Conservation (phyloP, 1,140 invertebrate genomes). For the Brachionus rotundiformis region DNA sequence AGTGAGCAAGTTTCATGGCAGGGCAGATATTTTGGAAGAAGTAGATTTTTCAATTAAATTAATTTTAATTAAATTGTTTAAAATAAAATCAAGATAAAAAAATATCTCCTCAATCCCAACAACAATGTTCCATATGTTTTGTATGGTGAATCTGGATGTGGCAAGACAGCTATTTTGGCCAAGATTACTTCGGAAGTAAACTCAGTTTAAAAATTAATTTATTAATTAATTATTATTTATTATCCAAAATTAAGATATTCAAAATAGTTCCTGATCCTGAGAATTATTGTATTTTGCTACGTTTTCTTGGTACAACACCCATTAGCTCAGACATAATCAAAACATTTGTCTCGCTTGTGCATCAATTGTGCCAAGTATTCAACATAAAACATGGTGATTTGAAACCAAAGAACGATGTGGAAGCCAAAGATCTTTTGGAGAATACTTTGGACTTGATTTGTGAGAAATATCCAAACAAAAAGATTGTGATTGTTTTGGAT, state of each 20-base stretch:
- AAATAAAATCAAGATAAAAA: neutral
- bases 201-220: neutral
- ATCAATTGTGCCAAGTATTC: neutral
- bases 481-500: slow-evolving; percentile 59
- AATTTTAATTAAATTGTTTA: neutral
- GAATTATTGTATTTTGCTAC: slow-evolving; percentile 18
- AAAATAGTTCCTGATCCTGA: slow-evolving; percentile 29
- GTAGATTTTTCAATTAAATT: neutral
- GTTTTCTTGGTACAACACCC: slow-evolving; percentile 38
- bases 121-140: slow-evolving; percentile 48
- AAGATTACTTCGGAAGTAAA: slow-evolving; percentile 27
- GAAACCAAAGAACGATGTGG: neutral
- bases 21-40: neutral
- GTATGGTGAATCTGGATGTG: slow-evolving; percentile 47
- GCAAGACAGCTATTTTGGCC: slow-evolving; percentile 51
- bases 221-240: neutral
- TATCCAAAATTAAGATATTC: neutral
- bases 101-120: neutral
- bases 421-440: neutral
- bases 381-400: neutral
- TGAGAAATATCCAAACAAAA: slow-evolving; percentile 53
- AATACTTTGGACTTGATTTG: neutral
- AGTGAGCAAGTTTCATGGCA: slow-evolving; percentile 49
- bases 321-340: neutral
- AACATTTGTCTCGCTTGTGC: neutral